phyloP scores from a whole-genome alignment of 2,888 invertebrate genomes.

The Rhingia campestris region DNA sequence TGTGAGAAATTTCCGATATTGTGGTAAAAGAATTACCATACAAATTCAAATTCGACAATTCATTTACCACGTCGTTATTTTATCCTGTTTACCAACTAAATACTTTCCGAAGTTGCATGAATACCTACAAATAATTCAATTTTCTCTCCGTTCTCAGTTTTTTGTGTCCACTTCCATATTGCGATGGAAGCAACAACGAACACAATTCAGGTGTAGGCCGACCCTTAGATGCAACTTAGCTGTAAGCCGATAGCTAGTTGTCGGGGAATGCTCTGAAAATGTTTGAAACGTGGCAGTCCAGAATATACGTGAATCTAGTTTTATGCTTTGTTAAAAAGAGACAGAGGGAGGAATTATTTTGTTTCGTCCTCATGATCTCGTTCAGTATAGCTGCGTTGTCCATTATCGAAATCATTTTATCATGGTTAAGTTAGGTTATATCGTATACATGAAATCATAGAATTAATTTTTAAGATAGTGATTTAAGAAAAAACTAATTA shows the following conservation, averaged over 20 bases:
- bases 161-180: too few relatives aligned
- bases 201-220: not conserved
- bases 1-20: too few relatives aligned
- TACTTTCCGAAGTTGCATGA: too few relatives aligned
- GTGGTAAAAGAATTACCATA: too few relatives aligned
- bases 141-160: too few relatives aligned
- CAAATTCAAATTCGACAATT: too few relatives aligned
- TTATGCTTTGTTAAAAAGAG: constrained; percentile 48
- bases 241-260: constrained; percentile 29
- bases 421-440: constrained; percentile 83
- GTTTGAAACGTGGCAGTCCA: constrained; percentile 70
- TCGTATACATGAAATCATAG: constrained; percentile 83
- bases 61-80: too few relatives aligned
- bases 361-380: constrained; percentile 65
- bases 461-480: constrained; percentile 83
- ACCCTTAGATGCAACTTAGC: not conserved
- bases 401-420: constrained; percentile 80
- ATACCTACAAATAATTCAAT: too few relatives aligned
- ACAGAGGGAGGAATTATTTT: constrained; percentile 45
- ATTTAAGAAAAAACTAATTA: constrained; percentile 83
- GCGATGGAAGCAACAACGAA: too few relatives aligned
- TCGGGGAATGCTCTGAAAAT: constrained; percentile 22
- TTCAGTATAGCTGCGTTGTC: constrained; percentile 73
- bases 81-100: too few relatives aligned
- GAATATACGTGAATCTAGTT: constrained; percentile 39